Evolutionary conservation across 2,888 invertebrate genomes (phyloP), one percentile per base, ranked within the genome.

Genomic region (Drosophila peninsularis): DNA sequence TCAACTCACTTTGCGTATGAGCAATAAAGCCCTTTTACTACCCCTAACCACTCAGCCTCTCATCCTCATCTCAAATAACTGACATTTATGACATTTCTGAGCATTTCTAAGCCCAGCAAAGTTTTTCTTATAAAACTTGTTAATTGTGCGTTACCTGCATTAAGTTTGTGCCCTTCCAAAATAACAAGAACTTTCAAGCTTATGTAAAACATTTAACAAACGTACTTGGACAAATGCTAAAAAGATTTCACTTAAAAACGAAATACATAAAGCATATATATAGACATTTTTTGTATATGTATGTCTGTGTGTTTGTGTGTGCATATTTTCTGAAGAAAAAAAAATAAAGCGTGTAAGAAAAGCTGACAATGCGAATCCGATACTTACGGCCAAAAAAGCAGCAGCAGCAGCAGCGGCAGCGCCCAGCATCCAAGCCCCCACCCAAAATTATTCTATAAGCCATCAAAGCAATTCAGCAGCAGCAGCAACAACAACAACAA

Each of bases 301-400:
- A 9, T 34, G 11, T 34, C 13, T 49, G 39, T 62, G 52, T 58
- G 32, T 62, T 21, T 62, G 49, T 52, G 36, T 45, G 34, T 30
- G 19, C 17, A 17, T 27, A 36, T 50, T 61, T 70, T 47, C 53
- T 30, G 17, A 13, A 13, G 34, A 45, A 60, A 71, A 30, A 30
- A 30, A 74, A 60, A 64, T 62, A 62, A 70, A 78, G 53, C 52
- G 62, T 62, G 67, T 68, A 81, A 73, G 83, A 80, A 86, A 85
- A 87, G 82, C 81, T 87, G 86, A 88, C 88, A 89, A 82, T 88
- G 84, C 79, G 83, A 89, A 89, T 86, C 82, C 79, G 86, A 90
- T 88, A 89, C 84, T 82, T 83, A 78, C 65, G 61, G 49, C 71
- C 57, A 68, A 76, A 74, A 58, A 49, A 65, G 49, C 60, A 44